Percentiles rank a stretch among this genome's conserved stretches.
These are phyloP conservation scores for Latheticus oryzae DNA, from an alignment of 2,888 invertebrate species.

Conservation along the genomic window DNA sequence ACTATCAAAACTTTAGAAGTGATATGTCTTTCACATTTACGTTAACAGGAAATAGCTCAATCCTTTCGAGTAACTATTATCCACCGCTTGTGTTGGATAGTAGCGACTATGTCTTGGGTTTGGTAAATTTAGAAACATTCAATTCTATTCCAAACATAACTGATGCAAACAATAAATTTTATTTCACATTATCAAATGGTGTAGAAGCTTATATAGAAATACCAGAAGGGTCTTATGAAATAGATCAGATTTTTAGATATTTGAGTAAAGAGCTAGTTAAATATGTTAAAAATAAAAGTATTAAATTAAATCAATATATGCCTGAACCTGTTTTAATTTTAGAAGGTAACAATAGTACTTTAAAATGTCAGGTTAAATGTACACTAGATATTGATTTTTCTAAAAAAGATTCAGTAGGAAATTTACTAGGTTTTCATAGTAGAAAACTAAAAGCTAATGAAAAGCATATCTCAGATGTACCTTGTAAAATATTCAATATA, in stretches of 20 bases:
- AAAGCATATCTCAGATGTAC: constrained; percentile 44
- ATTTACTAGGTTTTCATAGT: constrained; percentile 27
- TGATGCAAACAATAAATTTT: constrained; percentile 11
- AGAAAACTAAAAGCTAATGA: constrained; percentile 6
- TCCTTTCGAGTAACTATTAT: constrained; percentile 14
- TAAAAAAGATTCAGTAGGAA: constrained; percentile 31
- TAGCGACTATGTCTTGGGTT: constrained; percentile 6
- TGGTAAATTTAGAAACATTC: constrained; percentile 15
- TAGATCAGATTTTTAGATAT: neutral
- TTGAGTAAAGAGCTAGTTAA: neutral
- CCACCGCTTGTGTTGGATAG: constrained; percentile 7
- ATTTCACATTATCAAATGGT: constrained; percentile 7
- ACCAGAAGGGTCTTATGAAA: constrained; percentile 6
- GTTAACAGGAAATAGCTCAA: constrained; percentile 23
- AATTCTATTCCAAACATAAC: constrained; percentile 18
- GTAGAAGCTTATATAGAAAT: constrained; percentile 4
- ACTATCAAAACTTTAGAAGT: no score
- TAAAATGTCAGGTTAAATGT: constrained; percentile 47
- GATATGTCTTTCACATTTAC: no score
- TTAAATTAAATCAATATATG: neutral
- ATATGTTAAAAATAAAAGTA: constrained; percentile 3
- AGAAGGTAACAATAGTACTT: constrained; percentile 53
- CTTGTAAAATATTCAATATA: constrained; percentile 46
- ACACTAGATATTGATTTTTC: constrained; percentile 34
- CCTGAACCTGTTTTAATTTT: constrained; percentile 25